Evolutionary conservation across 1,140 invertebrate genomes (phyloP).

Genomic region (Panulirus ornatus): DNA sequence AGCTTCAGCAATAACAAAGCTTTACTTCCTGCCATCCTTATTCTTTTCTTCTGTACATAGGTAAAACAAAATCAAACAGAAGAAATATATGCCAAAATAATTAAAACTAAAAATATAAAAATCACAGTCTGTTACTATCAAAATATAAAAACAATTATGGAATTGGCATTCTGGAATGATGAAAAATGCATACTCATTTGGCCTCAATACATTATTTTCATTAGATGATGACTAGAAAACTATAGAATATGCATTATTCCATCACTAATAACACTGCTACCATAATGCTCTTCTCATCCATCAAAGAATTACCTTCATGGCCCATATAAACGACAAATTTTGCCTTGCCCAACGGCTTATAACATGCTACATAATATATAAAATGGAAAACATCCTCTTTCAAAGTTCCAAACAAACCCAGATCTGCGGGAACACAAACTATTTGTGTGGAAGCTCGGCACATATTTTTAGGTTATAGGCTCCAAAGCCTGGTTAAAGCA

Average conservation of each 20-base stretch:
- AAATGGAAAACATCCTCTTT: neutral
- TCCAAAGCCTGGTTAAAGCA: too few species aligned
- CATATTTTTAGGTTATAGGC: too few species aligned
- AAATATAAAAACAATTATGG: neutral
- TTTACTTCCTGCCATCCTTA: constrained; percentile 11
- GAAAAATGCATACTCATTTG: constrained; percentile 18
- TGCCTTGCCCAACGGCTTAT: neutral
- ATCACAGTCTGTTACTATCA: neutral
- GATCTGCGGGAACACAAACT: neutral
- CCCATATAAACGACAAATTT: neutral
- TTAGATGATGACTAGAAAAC: constrained; percentile 14
- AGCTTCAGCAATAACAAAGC: neutral
- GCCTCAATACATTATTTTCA: constrained; percentile 8
- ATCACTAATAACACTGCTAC: neutral
- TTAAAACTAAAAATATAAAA: neutral
- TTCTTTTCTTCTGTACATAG: constrained; percentile 18
- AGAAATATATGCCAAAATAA: constrained; percentile 2
- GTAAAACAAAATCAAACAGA: neutral
- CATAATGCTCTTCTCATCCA: neutral
- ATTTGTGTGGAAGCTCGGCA: too few species aligned
- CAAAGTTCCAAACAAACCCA: neutral
- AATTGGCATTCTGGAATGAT: neutral
- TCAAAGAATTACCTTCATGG: neutral
- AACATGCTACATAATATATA: neutral
- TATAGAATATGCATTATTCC: neutral